Evolutionary conservation across 1,140 invertebrate species (phyloP), one percentile per base, ranked within the genome.

Genomic region (Drosophila orosa): DNA sequence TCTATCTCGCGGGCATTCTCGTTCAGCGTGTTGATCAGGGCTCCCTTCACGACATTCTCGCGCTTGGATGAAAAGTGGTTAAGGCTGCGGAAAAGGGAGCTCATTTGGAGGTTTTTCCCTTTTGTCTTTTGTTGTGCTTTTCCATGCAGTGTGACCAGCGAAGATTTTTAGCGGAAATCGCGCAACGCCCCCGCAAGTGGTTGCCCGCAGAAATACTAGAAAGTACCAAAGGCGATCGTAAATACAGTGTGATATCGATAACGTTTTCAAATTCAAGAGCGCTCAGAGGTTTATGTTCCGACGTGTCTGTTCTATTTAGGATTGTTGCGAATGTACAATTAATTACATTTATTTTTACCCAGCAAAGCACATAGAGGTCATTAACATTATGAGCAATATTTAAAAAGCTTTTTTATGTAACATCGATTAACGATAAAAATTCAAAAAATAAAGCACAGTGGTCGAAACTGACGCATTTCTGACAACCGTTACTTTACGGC

Each of bases 1-100:
- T 96, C 95, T 68, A 96, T 95, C 79, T 96, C 95, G 92, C 96
- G 95, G 10, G 96, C 94, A 90, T 94, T 94, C 62, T 95, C 94
- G 17, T 94, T 96, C 42, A 96, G 92, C 66, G 96, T 95, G 45
- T 94, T 94, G 63, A 95, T 95, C 47, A 96, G 91, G 2, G 94
- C 94, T 63, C 96, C 94, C 80, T 95, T 96, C 27, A 96, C 93
- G 35, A 95, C 92, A 60, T 93, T 92, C 78, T 96, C 94, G 62
- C 94, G 90, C 52, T 91, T 92, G 6, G 74, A 74, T 3, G 78
- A 77, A 74, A 90, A 91, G 56, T 72, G 22, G 17, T 81, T 91
- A 0, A 91, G 65, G 63, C 84, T 91, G 39, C 84, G 87, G 68
- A 91, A 91, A 22, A 91, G 75, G 19, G 84, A 73, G 72, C 90